Conservation (phyloP, 2,888 invertebrate genomes). For the Platyscelio sp. region DNA sequence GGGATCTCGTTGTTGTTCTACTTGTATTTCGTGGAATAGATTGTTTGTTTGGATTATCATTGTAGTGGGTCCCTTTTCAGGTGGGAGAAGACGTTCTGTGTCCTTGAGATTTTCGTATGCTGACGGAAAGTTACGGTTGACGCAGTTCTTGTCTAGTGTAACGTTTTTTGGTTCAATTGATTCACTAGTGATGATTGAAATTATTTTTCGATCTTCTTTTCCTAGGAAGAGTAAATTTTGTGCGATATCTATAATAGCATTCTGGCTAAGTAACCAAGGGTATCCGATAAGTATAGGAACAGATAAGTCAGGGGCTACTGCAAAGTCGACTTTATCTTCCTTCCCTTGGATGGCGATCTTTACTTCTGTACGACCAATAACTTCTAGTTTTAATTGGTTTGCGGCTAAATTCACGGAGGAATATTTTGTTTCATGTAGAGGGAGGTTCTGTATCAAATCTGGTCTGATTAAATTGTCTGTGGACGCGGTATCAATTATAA, state of each 20-base stretch:
- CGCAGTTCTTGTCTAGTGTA: too few species aligned
- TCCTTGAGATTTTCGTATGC: too few species aligned
- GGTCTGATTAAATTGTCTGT: conserved; percentile 1
- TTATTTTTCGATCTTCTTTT: neutral
- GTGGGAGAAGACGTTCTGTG: too few species aligned
- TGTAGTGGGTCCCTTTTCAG: too few species aligned
- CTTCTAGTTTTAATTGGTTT: neutral
- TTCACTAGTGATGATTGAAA: neutral
- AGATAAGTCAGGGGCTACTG: neutral
- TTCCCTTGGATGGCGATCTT: neutral
- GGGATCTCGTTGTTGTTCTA: too few species aligned
- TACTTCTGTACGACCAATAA: neutral
- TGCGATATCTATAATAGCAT: neutral
- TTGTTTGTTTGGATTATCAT: too few species aligned
- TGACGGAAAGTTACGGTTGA: too few species aligned
- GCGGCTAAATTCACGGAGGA: neutral
- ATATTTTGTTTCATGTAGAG: neutral
- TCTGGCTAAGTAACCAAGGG: conserved; percentile 9
- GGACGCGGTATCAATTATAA: neutral
- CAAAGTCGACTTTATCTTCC: neutral
- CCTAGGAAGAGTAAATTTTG: conserved; percentile 22
- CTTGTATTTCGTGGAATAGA: too few species aligned
- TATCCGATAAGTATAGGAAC: conserved; percentile 3
- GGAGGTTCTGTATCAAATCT: neutral
- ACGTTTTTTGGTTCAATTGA: too few species aligned